Evolutionary conservation across 2,113 vertebrate genomes (phyloP).

Genomic region (Anarhynchus alexandrinus): DNA sequence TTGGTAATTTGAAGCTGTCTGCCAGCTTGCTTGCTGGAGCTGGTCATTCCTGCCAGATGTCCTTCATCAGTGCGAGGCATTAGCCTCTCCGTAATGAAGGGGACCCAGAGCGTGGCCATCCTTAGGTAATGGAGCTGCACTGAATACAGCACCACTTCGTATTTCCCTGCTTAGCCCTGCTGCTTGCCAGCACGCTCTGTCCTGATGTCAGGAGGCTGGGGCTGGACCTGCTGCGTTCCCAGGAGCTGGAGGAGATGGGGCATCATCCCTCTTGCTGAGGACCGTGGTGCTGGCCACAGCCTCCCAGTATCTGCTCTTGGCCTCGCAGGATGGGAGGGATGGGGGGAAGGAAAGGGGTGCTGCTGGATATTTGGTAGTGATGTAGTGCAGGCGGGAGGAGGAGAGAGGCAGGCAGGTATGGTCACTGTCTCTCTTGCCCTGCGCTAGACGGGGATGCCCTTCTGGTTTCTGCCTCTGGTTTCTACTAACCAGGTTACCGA

Average conservation of each 20-base stretch:
- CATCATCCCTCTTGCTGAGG: background rate
- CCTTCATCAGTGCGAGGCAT: background rate
- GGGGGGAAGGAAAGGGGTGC: background rate
- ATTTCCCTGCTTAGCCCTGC: background rate
- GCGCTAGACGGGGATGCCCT: no score
- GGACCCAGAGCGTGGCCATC: accelerated
- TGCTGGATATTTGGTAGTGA: background rate
- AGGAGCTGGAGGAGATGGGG: background rate
- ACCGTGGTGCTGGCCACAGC: background rate
- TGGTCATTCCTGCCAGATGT: background rate
- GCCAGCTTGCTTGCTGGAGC: background rate
- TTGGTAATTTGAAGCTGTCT: background rate
- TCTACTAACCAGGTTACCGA: background rate
- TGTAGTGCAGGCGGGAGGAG: background rate
- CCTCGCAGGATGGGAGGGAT: background rate
- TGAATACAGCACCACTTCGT: background rate
- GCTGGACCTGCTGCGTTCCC: background rate
- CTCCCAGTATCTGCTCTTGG: background rate
- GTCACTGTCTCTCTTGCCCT: no score
- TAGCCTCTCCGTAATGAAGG: accelerated
- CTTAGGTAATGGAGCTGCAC: accelerated
- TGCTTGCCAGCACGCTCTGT: background rate
- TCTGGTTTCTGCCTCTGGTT: no score
- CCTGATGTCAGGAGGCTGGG: background rate
- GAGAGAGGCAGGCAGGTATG: accelerated